Evolutionary conservation across 2,888 invertebrate genomes (phyloP), one percentile per base, ranked within the genome.

Genomic region (Troilus luridus): DNA sequence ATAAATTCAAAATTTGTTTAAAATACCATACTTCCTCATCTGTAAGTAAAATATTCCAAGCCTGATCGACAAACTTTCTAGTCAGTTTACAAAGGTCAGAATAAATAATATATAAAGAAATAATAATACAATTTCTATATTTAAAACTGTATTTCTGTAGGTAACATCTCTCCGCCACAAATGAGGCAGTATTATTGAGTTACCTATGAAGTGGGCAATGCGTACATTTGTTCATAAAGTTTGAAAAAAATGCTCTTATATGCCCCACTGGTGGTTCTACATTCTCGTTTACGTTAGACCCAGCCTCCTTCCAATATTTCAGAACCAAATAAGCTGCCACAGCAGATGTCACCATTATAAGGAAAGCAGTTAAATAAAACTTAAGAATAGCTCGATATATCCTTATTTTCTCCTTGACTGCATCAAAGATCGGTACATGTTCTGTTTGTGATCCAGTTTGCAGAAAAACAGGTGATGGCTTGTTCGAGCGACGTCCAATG

Each of bases 71-170:
- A 77, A 17, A 41, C 27, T 77, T 77, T 77, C 24, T 41, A 77
- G 72, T 41, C 27, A 77, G 72, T 17, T 41, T 6, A 77, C 72
- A 77, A 77, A 41, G 7, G 41, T 41, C 21, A 77, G 17, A 77
- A 67, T 77, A 77, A 77, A 77, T 77, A 77, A 17, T 24, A 41
- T 77, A 88, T 54, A 67, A 88, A 88, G n/a, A 88, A 67, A 62
- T 88, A 62, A 88, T 85, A 85, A 88, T 56, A 24, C 27, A 88
- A 27, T 21, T n/a, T 64, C 62, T 58, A 90, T 27, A 77, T 21
- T 21, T 88, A 60, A 58, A 88, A 88, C 88, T 62, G 88, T 62
- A 64, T 88, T 88, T 88, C 59, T 88, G 88, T 62, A 59, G 88
- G 21, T 64, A 88, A 19, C 24, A 56, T 62, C 54, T 41, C 8